Evolutionary conservation across 2,888 invertebrate genomes (phyloP).

Genomic region (Ctenicera cuprea): DNA sequence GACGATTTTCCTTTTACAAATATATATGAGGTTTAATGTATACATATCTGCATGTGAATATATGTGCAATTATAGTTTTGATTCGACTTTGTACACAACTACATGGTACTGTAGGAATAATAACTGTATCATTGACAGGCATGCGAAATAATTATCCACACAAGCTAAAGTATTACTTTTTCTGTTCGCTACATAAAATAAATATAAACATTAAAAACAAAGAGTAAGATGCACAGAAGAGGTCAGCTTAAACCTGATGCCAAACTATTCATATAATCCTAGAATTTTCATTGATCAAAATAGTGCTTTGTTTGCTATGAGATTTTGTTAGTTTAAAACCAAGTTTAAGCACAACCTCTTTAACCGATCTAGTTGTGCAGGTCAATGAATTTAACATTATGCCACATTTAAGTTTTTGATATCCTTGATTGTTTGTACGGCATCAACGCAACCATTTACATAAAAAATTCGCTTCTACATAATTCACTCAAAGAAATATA

Average conservation of each 20-base stretch:
- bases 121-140: conserved; percentile 26
- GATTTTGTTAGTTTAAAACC: no score
- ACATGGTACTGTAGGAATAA: conserved; percentile 24
- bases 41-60: conserved; percentile 28
- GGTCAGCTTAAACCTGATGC: no score
- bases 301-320: no score
- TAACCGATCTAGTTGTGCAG: neutral
- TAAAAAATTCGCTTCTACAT: no score
- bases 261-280: no score
- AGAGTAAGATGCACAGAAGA: conserved; percentile 11
- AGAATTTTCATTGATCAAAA: no score
- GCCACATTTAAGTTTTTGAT: neutral
- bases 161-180: conserved; percentile 1
- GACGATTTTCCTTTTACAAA: neutral
- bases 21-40: conserved; percentile 14
- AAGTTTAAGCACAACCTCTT: no score
- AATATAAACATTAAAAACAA: conserved; percentile 25
- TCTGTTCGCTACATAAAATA: neutral
- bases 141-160: conserved; percentile 44
- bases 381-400: conserved; percentile 2
- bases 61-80: conserved; percentile 36
- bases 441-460: no score
- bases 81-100: conserved; percentile 5
- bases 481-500: neutral
- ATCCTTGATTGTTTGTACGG: no score